phyloP scores from a whole-genome alignment of 2,888 invertebrate genomes.

The Tachystola acroxantha region DNA sequence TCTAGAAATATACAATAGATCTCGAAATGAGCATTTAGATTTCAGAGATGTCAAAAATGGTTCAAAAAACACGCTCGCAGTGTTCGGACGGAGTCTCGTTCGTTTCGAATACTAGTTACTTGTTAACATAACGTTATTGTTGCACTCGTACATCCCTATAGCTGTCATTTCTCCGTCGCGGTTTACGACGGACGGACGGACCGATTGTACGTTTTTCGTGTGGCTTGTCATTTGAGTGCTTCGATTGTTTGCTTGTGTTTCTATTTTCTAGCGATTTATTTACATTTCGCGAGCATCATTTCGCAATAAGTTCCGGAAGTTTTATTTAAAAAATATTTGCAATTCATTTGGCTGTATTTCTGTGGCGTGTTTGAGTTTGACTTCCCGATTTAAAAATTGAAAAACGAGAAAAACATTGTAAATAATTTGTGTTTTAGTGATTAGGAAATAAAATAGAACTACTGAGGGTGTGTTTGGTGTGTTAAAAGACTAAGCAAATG shows the following conservation, averaged over 20 bases:
- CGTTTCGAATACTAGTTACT: too few relatives aligned
- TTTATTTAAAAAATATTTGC: conserved; percentile 11
- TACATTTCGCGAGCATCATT: conserved; percentile 31
- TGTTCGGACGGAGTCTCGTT: too few relatives aligned
- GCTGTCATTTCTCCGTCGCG: too few relatives aligned
- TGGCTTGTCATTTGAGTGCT: conserved; percentile 39
- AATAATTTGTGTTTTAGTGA: conserved; percentile 2
- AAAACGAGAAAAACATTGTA: not conserved
- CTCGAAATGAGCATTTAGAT: too few relatives aligned
- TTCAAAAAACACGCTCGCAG: too few relatives aligned
- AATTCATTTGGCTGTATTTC: not conserved
- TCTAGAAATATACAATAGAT: too few relatives aligned
- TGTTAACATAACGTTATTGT: too few relatives aligned
- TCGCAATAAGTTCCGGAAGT: conserved; percentile 6
- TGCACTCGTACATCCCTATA: too few relatives aligned
- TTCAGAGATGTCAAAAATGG: too few relatives aligned
- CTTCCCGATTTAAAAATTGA: not conserved
- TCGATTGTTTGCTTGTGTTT: conserved; percentile 72
- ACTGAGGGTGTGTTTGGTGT: conserved; percentile 24
- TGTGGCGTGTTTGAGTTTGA: not conserved
- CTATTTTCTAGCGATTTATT: conserved; percentile 56
- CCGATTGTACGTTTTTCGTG: conserved; percentile 28
- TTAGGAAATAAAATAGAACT: conserved; percentile 11
- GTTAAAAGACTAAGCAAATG: conserved; percentile 51
- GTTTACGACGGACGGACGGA: too few relatives aligned